These are phyloP conservation scores for Lypha dubia DNA, from an alignment of 2,888 invertebrate genomes.

Conservation along the genomic window DNA sequence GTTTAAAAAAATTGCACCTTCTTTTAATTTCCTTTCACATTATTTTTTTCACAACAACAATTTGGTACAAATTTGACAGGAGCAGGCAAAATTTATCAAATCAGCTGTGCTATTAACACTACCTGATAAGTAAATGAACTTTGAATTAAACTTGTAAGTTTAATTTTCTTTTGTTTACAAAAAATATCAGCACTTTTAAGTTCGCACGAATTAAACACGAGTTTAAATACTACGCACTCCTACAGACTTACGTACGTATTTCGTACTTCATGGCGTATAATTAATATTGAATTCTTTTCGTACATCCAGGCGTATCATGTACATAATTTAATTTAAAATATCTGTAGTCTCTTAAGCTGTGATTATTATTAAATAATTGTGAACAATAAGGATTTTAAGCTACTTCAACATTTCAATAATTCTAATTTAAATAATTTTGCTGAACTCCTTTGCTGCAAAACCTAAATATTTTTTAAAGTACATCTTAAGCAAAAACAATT, in stretches of 20 bases:
- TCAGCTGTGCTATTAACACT: no score
- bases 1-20: no score
- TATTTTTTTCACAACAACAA: no score
- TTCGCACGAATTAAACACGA: no score
- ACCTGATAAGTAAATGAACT: no score
- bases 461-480: neutral
- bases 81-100: no score
- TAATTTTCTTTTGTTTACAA: neutral
- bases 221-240: no score
- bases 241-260: neutral
- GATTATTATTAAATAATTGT: conserved; percentile 26
- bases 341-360: neutral
- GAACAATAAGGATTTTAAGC: neutral
- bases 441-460: neutral
- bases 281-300: conserved; percentile 13
- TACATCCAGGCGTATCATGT: conserved; percentile 6
- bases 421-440: conserved; percentile 9
- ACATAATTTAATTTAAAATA: no score
- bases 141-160: neutral
- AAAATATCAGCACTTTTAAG: neutral
- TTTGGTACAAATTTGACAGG: no score
- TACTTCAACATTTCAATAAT: conserved; percentile 19
- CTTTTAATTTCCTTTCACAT: no score
- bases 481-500: neutral
- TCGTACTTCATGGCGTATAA: neutral